Evolutionary conservation across 35 echinoderm and acorn worm genomes (phyloP), one percentile per base, ranked within the genome.

Genomic region (Lytechinus pictus): DNA sequence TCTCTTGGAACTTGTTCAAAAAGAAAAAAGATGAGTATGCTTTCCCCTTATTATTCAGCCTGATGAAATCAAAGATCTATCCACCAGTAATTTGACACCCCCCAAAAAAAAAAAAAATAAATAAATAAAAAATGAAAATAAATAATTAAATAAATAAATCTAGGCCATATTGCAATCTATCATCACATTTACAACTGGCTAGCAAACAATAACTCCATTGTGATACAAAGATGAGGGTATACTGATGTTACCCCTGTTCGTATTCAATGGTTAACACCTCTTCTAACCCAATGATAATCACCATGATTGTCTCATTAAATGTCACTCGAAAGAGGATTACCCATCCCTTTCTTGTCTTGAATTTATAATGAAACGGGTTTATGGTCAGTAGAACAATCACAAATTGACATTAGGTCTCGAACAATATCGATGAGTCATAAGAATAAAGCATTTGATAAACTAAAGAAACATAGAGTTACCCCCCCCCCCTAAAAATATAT

Each of bases 371-470:
- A 79, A 19, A 79, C 21, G 1, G 66, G 66, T 24, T 24, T 14
- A 79, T 24, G 54, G n/a, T n/a, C 54, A 54, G 53, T 9, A 13
- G 5, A n/a, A 27, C 92, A 57, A 93, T 21, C 10, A 10, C 92
- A 13, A 57, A 24, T 1, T 44, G 29, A 93, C 28, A 55, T 11
- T 93, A 57, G 92, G 54, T 27, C 9, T 8, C 5, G 92, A 24
- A 54, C 28, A 93, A 19, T 33, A 93, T 93, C 57, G 92, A 93
- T 93, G 92, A 54, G 92, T 54, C 92, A 55, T 93, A 57, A 93
- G 4, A 27, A 24, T 9, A 27, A 24, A 1, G 19, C 6, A 7
- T 24, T 6, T 24, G 66, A 79, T 24, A 6, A 24, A 16, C 19
- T 6, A 79, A 16, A 27, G 66, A 14, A 79, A 79, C 66, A 79